phyloP scores from a whole-genome alignment of 2,113 vertebrate genomes.

The Ailuropoda melanoleuca region DNA sequence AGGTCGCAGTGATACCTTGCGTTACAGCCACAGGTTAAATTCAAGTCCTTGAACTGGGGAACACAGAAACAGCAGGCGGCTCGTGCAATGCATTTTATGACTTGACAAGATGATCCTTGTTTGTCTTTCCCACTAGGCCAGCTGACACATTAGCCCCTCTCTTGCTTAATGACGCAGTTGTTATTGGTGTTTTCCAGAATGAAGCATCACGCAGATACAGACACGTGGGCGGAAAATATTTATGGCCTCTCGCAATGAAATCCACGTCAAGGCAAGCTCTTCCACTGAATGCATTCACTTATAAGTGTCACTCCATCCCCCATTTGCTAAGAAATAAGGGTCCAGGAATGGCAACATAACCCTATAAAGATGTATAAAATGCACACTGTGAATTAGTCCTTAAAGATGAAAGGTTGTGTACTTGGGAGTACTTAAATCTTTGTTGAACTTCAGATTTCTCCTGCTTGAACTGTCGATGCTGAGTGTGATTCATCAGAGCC shows the following conservation, averaged over 20 bases:
- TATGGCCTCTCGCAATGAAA: conserved; percentile 46
- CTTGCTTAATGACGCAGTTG: not conserved
- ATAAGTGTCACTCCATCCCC: conserved; percentile 34
- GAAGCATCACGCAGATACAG: not conserved
- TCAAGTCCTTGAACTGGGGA: not conserved
- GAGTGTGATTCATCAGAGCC: not conserved
- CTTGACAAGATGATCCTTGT: not conserved
- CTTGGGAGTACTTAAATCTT: conserved; percentile 50
- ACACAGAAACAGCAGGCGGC: not conserved
- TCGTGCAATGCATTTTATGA: not conserved
- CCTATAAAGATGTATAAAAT: conserved; percentile 61
- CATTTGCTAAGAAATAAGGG: conserved; percentile 64
- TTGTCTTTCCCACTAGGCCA: not conserved
- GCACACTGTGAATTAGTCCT: conserved; percentile 48
- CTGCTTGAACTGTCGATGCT: not conserved
- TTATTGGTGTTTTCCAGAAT: conserved; percentile 44
- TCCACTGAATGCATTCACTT: not conserved
- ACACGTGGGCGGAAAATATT: not conserved
- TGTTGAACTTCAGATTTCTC: conserved; percentile 53
- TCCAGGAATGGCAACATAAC: not conserved
- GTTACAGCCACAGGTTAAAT: not conserved
- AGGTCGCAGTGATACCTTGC: not conserved
- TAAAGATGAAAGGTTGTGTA: conserved; percentile 47
- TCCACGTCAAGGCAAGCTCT: conserved; percentile 24
- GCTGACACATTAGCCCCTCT: not conserved